Evolutionary conservation across 2,888 invertebrate genomes (phyloP).

Genomic region (Melipona bicolor): DNA sequence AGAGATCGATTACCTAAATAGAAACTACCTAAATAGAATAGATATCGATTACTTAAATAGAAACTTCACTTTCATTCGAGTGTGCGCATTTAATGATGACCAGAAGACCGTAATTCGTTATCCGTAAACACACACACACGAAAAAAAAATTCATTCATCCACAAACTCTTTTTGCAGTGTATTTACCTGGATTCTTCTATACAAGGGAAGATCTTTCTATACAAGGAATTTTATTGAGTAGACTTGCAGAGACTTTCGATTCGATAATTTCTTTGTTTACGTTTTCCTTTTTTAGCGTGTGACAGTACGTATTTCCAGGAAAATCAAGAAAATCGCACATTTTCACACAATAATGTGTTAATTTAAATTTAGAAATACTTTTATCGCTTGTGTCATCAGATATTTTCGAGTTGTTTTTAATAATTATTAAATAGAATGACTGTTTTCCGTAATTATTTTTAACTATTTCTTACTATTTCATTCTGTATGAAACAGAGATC

Average conservation of each 20-base stretch:
- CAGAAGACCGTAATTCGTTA: no score
- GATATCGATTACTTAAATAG: constrained; percentile 10
- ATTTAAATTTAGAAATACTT: neutral
- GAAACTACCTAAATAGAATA: neutral
- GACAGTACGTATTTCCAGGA: neutral
- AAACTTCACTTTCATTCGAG: neutral
- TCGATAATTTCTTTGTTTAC: neutral
- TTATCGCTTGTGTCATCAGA: neutral
- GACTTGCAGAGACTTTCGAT: neutral
- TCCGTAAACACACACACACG: no score
- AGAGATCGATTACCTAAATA: neutral
- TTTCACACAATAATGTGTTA: neutral
- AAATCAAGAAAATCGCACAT: neutral
- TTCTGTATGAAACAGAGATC: neutral
- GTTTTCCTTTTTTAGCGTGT: neutral
- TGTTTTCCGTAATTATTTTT: neutral
- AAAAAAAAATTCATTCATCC: no score
- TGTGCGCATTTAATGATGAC: no score
- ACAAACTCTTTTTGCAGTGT: neutral
- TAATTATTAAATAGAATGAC: no score
- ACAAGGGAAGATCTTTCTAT: neutral
- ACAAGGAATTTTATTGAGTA: neutral
- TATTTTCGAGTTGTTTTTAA: neutral
- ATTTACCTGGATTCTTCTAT: neutral
- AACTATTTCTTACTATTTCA: neutral